Conservation (phyloP, 2,797 vertebrate genomes). For the Pelodytes ibericus region DNA sequence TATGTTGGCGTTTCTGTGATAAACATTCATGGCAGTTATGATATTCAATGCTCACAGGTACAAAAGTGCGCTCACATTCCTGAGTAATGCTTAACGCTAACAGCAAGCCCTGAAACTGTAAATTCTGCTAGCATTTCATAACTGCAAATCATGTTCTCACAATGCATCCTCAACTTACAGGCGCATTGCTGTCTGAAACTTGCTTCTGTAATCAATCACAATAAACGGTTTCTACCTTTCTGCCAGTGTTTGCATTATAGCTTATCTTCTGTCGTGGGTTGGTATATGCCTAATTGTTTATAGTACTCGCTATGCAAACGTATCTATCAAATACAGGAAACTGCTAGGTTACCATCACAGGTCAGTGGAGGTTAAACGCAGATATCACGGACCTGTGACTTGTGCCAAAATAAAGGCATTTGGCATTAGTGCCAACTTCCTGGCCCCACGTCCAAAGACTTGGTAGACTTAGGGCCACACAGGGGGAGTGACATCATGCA, state of each 20-base stretch:
- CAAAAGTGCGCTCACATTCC: constrained; percentile 25
- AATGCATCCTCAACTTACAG: not conserved
- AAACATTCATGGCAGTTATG: not conserved
- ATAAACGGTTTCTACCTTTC: not conserved
- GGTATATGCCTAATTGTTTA: not conserved
- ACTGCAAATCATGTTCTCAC: not conserved
- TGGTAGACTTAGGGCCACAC: no score
- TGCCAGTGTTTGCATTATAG: not conserved
- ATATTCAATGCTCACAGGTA: constrained; percentile 4
- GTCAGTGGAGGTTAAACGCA: no score
- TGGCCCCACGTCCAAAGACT: no score
- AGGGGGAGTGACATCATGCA: no score
- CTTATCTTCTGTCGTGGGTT: not conserved
- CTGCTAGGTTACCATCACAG: no score
- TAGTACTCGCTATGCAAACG: no score
- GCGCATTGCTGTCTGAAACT: not conserved
- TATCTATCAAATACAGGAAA: no score
- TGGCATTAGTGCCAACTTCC: no score
- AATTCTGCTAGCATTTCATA: not conserved
- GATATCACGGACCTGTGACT: no score
- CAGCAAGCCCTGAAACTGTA: constrained; percentile 3
- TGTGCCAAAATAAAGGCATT: no score
- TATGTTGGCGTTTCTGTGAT: not conserved
- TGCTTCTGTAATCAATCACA: constrained; percentile 3
- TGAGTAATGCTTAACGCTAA: not conserved